These are phyloP conservation scores for Cerastoderma edule DNA, from an alignment of 2,888 invertebrate species.

Conservation along the genomic window DNA sequence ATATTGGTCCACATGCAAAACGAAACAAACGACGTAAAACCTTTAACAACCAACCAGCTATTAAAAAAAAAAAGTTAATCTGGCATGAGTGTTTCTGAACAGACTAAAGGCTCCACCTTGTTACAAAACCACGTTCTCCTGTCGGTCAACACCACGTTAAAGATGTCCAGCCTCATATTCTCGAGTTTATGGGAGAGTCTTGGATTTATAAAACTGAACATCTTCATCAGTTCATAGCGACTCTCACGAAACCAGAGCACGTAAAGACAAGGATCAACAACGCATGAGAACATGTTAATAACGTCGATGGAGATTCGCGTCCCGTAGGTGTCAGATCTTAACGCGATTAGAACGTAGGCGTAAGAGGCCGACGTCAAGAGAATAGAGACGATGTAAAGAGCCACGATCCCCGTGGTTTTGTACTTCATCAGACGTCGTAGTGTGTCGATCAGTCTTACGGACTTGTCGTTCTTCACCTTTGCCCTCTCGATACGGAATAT, in stretches of 20 bases:
- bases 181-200: not conserved
- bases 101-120: constrained; percentile 11
- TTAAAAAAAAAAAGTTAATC: too few relatives aligned
- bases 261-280: too few relatives aligned
- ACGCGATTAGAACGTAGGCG: constrained; percentile 1
- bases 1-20: too few relatives aligned
- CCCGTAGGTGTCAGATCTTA: not conserved
- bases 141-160: constrained; percentile 5
- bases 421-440: constrained; percentile 17
- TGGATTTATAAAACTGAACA: not conserved
- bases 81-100: not conserved
- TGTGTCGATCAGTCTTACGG: not conserved
- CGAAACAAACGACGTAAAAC: too few relatives aligned
- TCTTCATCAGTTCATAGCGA: constrained; percentile 12
- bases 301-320: not conserved
- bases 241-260: constrained; percentile 16
- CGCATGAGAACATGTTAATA: not conserved
- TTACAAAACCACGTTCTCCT: not conserved
- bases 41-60: too few relatives aligned
- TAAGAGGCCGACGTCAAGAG: constrained; percentile 20
- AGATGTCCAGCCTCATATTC: constrained; percentile 19
- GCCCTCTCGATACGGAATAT: constrained; percentile 33
- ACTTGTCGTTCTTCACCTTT: not conserved
- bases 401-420: constrained; percentile 37
- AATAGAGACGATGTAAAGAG: constrained; percentile 30